Evolutionary conservation across 2,797 vertebrate genomes (phyloP).

Genomic region (Sebastolobus alascanus): DNA sequence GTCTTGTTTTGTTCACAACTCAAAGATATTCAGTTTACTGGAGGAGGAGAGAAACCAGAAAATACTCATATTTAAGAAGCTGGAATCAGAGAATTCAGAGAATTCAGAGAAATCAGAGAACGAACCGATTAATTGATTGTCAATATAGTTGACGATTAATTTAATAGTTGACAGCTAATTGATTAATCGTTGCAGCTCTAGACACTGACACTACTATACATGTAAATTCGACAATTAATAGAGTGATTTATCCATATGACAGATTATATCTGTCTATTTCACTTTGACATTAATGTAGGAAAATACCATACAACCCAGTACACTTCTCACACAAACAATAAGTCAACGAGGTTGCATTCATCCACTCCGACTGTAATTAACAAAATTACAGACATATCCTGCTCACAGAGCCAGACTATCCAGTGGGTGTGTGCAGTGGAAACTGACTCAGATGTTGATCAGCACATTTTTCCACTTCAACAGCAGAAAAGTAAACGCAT

Average conservation of each 20-base stretch:
- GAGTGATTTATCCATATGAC: not conserved
- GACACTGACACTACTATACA: not conserved
- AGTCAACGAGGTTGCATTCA: not conserved
- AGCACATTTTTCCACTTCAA: conserved; percentile 7
- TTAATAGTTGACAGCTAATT: too few relatives aligned
- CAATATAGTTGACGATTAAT: too few relatives aligned
- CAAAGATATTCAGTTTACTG: too few relatives aligned
- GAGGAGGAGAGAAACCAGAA: too few relatives aligned
- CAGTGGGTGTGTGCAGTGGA: not conserved
- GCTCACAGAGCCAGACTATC: not conserved
- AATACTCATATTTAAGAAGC: too few relatives aligned
- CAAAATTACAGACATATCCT: conserved; percentile 11
- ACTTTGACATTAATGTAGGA: not conserved
- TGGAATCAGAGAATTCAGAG: too few relatives aligned
- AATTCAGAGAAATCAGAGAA: too few relatives aligned
- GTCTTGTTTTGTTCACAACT: too few relatives aligned
- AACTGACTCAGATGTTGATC: not conserved
- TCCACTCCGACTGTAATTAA: not conserved
- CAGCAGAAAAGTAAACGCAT: conserved; percentile 4
- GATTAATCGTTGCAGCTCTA: too few relatives aligned
- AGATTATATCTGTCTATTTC: not conserved
- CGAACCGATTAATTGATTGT: too few relatives aligned
- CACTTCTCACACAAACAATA: not conserved
- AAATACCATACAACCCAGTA: not conserved
- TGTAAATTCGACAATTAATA: not conserved